Evolutionary conservation across 1,140 invertebrate genomes (phyloP), one percentile per base, ranked within the genome.

Genomic region (Rhynchophorus ferrugineus): DNA sequence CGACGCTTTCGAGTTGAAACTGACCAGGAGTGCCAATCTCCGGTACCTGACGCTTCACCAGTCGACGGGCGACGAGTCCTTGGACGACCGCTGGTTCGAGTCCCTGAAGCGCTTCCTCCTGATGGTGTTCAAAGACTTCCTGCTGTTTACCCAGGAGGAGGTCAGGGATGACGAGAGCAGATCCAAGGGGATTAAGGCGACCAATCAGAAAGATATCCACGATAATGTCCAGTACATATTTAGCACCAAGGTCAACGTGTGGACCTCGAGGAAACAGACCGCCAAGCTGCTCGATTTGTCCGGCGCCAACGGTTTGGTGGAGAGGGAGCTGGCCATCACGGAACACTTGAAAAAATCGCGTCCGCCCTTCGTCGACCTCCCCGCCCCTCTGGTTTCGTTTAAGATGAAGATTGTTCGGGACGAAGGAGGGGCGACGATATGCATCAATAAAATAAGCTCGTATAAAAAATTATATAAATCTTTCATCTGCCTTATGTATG

Each of bases 401-500:
- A 41, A 55, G 16, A 8, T 62, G 7, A 50, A 29, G 8, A 6
- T 61, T 2, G 18, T 48, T 5, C 39, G 29, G n/a, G 43, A 38
- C 2, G 34, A 49, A 14, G 59, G 53, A 1, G 44, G 54, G 33
- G 45, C 55, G 19, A 8, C 54, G 2, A 44, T 59, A 18, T 21
- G 18, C 24, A n/a, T 61, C 2, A 44, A 44, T n/a, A 62, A 62
- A 38, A 33, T 53, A 20, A 29, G 17, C 18, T 46, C 54, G 3
- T 55, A 48, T 24, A 59, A 61, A 44, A 58, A 58, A 18, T 41
- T 36, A 37, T 62, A 61, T 39, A 59, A 57, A 16, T 44, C 45
- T 2, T 61, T 62, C 42, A 37, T 20, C 11, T 34, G 16, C 14
- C 55, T 59, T 53, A 39, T 62, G 16, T n/a, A 20, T 7, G 43